These are phyloP conservation scores for Hylia prasina DNA, from an alignment of 2,113 vertebrate species.

Conservation along the genomic window DNA sequence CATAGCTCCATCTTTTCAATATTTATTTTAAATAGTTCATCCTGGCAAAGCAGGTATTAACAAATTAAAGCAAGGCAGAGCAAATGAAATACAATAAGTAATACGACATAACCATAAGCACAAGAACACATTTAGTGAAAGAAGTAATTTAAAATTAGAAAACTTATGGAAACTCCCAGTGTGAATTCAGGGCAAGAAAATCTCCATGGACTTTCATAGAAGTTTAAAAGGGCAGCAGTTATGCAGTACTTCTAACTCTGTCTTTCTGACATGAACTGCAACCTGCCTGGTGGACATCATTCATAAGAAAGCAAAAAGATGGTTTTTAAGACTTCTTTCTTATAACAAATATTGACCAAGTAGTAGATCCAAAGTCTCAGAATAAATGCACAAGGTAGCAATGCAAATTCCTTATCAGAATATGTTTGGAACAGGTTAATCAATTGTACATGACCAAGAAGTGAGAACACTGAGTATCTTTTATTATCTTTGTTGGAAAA, in stretches of 20 bases:
- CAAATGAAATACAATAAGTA: neutral
- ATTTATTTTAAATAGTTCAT: neutral
- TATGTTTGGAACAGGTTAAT: neutral
- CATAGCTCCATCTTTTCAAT: neutral
- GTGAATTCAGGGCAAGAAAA: neutral
- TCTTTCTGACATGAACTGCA: neutral
- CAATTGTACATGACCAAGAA: neutral
- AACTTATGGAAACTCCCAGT: neutral
- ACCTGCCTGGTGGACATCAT: neutral
- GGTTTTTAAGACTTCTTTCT: neutral
- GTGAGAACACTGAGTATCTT: neutral
- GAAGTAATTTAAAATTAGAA: neutral
- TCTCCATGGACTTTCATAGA: neutral
- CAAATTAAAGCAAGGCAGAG: neutral
- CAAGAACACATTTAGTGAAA: neutral
- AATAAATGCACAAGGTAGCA: neutral
- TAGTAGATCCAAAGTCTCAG: neutral
- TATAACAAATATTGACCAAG: neutral
- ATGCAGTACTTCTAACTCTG: neutral
- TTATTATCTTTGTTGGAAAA: neutral
- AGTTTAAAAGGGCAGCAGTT: neutral
- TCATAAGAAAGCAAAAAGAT: neutral
- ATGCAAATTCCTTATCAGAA: neutral
- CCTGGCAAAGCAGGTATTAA: neutral
- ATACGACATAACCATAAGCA: neutral